Evolutionary conservation across 2,888 invertebrate species (phyloP).

Genomic region (Drosophila rubida): DNA sequence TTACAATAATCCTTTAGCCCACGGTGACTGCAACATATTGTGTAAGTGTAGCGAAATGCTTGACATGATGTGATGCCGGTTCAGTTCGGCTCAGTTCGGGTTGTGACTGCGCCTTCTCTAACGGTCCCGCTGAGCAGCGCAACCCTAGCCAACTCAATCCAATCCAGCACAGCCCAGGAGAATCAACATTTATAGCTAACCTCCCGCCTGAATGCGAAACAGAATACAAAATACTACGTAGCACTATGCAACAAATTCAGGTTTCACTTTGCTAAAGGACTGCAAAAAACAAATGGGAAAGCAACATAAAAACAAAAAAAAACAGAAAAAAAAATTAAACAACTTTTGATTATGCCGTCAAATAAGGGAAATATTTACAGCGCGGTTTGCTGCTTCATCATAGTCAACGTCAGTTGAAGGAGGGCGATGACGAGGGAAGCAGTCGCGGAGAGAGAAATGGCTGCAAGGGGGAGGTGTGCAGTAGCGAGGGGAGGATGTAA

Average conservation of each 20-base stretch:
- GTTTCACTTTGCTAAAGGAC: slow-evolving; percentile 63
- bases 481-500: slow-evolving; percentile 48
- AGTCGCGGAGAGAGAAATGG: background rate
- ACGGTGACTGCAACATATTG: slow-evolving; percentile 73
- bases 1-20: slow-evolving; percentile 16
- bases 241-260: slow-evolving; percentile 47
- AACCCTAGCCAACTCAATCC: slow-evolving; percentile 22
- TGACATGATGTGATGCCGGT: slow-evolving; percentile 69
- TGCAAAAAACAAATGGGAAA: slow-evolving; percentile 5
- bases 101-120: slow-evolving; percentile 37
- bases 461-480: slow-evolving; percentile 3
- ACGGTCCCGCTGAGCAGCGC: slow-evolving; percentile 26
- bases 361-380: slow-evolving; percentile 71
- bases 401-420: slow-evolving; percentile 9
- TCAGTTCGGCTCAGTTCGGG: slow-evolving; percentile 12
- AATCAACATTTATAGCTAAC: background rate
- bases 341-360: slow-evolving; percentile 71
- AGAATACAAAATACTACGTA: slow-evolving; percentile 42
- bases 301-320: slow-evolving; percentile 8
- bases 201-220: slow-evolving; percentile 26
- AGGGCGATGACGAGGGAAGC: background rate
- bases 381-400: slow-evolving; percentile 62
- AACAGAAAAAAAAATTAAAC: slow-evolving; percentile 16
- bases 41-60: slow-evolving; percentile 78
- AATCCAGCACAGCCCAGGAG: background rate